phyloP scores from a whole-genome alignment of 2,113 vertebrate species.

The Sterrhoptilus dennistouni region DNA sequence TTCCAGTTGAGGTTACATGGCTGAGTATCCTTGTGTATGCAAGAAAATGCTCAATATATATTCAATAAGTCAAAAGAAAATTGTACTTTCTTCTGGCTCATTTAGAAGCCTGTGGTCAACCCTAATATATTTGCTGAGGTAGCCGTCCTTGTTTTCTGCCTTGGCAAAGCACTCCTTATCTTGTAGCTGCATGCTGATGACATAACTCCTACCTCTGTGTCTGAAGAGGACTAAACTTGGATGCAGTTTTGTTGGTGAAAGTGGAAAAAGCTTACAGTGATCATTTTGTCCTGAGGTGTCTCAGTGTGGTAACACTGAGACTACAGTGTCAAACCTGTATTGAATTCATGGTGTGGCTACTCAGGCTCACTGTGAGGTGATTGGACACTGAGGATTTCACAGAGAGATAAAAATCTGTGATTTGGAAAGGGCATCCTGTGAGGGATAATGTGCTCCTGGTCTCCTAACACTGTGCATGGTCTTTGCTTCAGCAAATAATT shows the following conservation, averaged over 20 bases:
- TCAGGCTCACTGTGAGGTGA: neutral
- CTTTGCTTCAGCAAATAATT: neutral
- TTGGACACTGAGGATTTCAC: neutral
- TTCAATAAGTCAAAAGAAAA: neutral
- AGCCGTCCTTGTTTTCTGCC: neutral
- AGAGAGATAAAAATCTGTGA: neutral
- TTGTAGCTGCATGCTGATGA: neutral
- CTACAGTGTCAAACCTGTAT: neutral
- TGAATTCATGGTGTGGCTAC: neutral
- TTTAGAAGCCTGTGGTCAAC: neutral
- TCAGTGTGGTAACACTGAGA: too few relatives aligned
- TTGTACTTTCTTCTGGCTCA: neutral
- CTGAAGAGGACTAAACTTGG: neutral
- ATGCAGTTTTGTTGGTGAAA: neutral
- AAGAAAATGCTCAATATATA: neutral
- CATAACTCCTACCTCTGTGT: neutral
- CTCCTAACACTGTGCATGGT: neutral
- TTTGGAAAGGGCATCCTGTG: neutral
- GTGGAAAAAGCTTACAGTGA: neutral
- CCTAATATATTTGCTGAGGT: neutral
- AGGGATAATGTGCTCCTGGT: neutral
- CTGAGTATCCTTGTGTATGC: neutral
- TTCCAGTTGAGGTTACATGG: neutral
- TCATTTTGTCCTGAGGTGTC: neutral
- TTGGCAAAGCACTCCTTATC: neutral